Conservation (phyloP, 2,797 vertebrate genomes). For the Pristis pectinata region DNA sequence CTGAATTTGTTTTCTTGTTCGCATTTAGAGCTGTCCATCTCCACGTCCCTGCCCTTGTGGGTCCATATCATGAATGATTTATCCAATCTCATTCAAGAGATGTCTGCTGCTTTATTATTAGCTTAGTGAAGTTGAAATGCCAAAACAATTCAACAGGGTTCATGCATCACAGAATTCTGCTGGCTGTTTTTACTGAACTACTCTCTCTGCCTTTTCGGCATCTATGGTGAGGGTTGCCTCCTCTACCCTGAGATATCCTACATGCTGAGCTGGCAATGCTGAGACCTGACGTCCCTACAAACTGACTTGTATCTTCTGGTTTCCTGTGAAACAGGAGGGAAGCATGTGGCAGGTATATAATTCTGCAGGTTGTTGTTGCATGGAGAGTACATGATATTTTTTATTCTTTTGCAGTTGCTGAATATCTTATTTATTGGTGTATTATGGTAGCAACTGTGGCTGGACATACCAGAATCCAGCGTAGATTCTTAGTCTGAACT, state of each 20-base stretch:
- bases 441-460: not conserved
- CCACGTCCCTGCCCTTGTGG: too few species aligned
- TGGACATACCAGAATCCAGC: not conserved
- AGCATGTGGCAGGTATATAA: not conserved
- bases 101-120: not conserved
- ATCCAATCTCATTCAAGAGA: not conserved
- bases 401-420: not conserved
- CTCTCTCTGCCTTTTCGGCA: not conserved
- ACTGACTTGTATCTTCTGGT: not conserved
- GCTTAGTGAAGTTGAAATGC: not conserved
- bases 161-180: not conserved
- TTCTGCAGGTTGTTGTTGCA: not conserved
- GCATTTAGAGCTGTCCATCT: too few species aligned
- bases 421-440: too few species aligned
- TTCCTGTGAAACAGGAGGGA: not conserved
- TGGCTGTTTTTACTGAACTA: not conserved
- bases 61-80: not conserved
- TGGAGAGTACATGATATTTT: not conserved
- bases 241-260: not conserved
- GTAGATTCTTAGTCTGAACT: not conserved
- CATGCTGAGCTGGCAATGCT: not conserved
- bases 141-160: not conserved
- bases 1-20: too few species aligned
- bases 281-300: not conserved
- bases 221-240: not conserved